Evolutionary conservation across 2,113 vertebrate genomes (phyloP).

Genomic region (Panthera tigris): DNA sequence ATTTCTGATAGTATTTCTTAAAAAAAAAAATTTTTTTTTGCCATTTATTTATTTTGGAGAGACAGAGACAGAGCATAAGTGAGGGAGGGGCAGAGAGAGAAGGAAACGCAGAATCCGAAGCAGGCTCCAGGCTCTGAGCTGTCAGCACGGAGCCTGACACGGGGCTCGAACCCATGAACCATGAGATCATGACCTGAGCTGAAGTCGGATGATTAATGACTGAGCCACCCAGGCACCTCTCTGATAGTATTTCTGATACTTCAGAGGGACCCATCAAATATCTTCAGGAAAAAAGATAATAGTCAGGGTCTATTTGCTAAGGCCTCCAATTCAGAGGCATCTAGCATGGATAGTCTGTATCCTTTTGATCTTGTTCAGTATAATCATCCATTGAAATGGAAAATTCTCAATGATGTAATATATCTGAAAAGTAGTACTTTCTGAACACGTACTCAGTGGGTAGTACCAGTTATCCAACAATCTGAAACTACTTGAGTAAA

Average conservation of each 20-base stretch:
- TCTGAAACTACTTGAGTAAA: conserved; percentile 9
- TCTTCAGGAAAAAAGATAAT: conserved; percentile 41
- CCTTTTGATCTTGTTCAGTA: neutral
- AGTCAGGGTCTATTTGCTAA: conserved; percentile 23
- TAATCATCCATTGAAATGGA: neutral
- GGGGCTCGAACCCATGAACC: too few relatives aligned
- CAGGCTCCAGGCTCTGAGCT: too few relatives aligned
- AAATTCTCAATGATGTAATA: neutral
- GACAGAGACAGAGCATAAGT: too few relatives aligned
- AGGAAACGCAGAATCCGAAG: too few relatives aligned
- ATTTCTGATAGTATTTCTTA: neutral
- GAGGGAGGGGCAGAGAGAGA: too few relatives aligned
- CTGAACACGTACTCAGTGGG: neutral
- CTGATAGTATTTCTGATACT: neutral
- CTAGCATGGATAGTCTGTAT: neutral
- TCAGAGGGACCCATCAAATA: neutral
- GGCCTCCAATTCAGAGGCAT: neutral
- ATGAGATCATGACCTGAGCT: too few relatives aligned
- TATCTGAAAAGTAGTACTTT: conserved; percentile 13
- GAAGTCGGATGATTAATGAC: too few relatives aligned
- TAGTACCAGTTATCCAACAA: neutral
- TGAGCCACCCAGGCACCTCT: too few relatives aligned
- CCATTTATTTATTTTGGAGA: too few relatives aligned
- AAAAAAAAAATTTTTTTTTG: too few relatives aligned
- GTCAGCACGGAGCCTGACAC: too few relatives aligned